Evolutionary conservation across 2,113 vertebrate genomes (phyloP), one percentile per base, ranked within the genome.

Genomic region (Takifugu flavidus): DNA sequence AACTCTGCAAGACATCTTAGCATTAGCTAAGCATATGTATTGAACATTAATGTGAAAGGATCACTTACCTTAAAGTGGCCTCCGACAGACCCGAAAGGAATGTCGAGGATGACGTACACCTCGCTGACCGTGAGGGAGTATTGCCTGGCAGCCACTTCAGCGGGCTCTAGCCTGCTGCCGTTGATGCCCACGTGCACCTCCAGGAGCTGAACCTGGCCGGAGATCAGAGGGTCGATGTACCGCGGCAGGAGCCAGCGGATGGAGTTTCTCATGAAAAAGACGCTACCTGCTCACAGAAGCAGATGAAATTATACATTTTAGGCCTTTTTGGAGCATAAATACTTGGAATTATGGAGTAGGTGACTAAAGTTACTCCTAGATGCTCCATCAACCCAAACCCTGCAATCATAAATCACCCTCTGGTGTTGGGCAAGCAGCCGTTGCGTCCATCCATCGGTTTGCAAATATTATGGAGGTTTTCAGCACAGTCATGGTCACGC

Each of bases 211-310:
- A 83, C 65, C 2, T 42, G 13, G 0, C 53, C 44, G 0, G 75
- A 86, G 64, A 86, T 25, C 13, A 93, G 80, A 0, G 85, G 86
- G 45, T 79, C 79, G 10, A 92, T 72, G n/a, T 71, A 70, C 34
- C 75, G 79, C 4, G 93, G 94, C 52, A 95, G 72, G 58, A 71
- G 89, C 94, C 94, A 95, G 53, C 50, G 90, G 76, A 95, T 93
- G 0, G 61, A 67, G 29, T 85, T 57, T 13, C 78, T 51, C 0
- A 49, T 56, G 15, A 91, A 91, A 42, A 54, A 72, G 13, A 93
- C 78, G 0, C 89, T 89, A 62, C 89, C 93, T 96, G 66, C 13
- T 13, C 56, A 1, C 13, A 45, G 31, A 26, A 0, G 0, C 8
- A 6, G 28, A 34, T 34, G 6, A 39, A 39, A 39, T 39, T 10